Conservation (phyloP, 2,113 vertebrate species). For the Arenaria interpres region DNA sequence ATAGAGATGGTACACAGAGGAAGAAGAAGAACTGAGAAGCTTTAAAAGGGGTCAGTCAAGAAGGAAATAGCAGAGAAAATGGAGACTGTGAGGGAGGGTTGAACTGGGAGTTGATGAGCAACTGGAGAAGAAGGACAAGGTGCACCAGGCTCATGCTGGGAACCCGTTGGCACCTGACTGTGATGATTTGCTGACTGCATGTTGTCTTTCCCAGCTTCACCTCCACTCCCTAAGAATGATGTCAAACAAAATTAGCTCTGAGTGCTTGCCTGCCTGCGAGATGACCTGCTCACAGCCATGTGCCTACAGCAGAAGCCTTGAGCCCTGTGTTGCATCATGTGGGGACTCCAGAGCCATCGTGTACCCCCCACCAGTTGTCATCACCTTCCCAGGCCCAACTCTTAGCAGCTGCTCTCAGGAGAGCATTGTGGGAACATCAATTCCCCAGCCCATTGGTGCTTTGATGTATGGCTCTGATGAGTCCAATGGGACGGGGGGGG, state of each 20-base stretch:
- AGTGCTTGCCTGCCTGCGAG: neutral
- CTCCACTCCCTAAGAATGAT: neutral
- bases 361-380: neutral
- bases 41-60: neutral
- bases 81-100: neutral
- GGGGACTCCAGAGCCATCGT: neutral
- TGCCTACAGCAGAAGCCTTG: neutral
- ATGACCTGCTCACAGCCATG: neutral
- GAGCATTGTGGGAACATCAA: neutral
- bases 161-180: neutral
- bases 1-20: neutral
- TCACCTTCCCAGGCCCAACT: neutral
- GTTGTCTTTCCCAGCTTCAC: neutral
- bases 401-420: conserved; percentile 25
- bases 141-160: neutral
- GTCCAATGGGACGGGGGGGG: fast-evolving
- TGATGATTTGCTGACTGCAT: fast-evolving
- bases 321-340: neutral
- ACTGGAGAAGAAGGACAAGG: neutral
- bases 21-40: neutral
- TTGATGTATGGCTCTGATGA: neutral
- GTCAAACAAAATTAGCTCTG: neutral
- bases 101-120: neutral
- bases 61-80: neutral
- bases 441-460: fast-evolving